phyloP scores from a whole-genome alignment of 2,113 vertebrate genomes.

The Emydocephalus ijimae region DNA sequence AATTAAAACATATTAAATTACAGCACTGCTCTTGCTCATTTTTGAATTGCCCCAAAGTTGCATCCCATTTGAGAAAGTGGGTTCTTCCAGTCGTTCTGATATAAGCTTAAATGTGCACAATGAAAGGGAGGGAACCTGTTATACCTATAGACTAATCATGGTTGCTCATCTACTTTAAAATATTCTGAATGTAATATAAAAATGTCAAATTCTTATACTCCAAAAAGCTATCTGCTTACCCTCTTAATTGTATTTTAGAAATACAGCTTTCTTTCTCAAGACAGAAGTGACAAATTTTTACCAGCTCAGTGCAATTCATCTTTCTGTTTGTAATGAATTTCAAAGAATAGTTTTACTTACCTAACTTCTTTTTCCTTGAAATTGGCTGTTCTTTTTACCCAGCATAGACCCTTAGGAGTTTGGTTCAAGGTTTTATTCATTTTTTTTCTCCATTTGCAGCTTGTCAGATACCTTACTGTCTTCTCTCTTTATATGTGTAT shows the following conservation, averaged over 20 bases:
- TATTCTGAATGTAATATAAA: slow-evolving; percentile 23
- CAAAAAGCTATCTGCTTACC: not conserved
- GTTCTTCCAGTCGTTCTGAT: not conserved
- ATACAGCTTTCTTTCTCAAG: not conserved
- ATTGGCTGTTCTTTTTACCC: slow-evolving; percentile 18
- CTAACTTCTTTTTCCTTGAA: slow-evolving; percentile 36
- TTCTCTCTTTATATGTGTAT: slow-evolving; percentile 61
- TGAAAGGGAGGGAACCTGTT: not conserved
- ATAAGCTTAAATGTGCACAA: not conserved
- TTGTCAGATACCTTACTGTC: slow-evolving; percentile 9
- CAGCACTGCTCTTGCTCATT: not conserved
- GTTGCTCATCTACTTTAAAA: not conserved
- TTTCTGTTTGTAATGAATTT: slow-evolving; percentile 22
- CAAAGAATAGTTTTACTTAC: slow-evolving; percentile 53
- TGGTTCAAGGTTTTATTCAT: slow-evolving; percentile 55
- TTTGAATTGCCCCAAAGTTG: not conserved
- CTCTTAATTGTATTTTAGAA: not conserved
- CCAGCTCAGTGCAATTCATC: slow-evolving; percentile 7
- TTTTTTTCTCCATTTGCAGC: slow-evolving; percentile 46
- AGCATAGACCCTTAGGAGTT: slow-evolving; percentile 44
- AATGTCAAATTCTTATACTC: slow-evolving; percentile 24
- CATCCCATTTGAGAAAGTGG: slow-evolving; percentile 26
- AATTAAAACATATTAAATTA: not conserved
- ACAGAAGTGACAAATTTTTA: not conserved
- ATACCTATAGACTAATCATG: slow-evolving; percentile 19